phyloP scores from a whole-genome alignment of 2,888 invertebrate genomes.

The Allophyes oxyacanthae region DNA sequence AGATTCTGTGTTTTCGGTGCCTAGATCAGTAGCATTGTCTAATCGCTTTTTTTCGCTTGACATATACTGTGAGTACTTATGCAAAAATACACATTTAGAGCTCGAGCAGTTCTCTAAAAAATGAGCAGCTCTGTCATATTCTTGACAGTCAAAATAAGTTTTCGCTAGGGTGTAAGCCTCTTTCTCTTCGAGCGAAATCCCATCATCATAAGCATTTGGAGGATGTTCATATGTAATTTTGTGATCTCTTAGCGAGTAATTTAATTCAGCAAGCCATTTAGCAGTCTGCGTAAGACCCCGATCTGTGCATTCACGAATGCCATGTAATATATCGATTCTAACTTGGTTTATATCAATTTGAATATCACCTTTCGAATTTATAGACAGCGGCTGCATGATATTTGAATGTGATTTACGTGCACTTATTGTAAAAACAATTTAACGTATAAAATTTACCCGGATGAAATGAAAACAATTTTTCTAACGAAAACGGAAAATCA shows the following conservation, averaged over 20 bases:
- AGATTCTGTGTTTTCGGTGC: constrained; percentile 79
- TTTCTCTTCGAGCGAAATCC: constrained; percentile 90
- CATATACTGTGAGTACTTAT: constrained; percentile 95
- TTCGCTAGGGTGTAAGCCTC: constrained; percentile 94
- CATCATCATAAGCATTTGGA: constrained; percentile 73
- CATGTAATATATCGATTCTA: constrained; percentile 79
- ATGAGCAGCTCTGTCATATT: constrained; percentile 96
- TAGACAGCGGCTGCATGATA: constrained; percentile 73
- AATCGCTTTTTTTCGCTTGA: constrained; percentile 97
- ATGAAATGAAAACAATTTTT: constrained; percentile 1
- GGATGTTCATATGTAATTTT: constrained; percentile 88
- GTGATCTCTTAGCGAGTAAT: constrained; percentile 92
- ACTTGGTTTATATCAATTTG: constrained; percentile 83
- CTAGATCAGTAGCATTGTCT: constrained; percentile 90
- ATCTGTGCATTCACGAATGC: constrained; percentile 92
- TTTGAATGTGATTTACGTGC: constrained; percentile 3
- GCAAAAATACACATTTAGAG: constrained; percentile 94
- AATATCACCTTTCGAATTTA: constrained; percentile 78
- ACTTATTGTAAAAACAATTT: constrained; percentile 9
- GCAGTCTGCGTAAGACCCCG: constrained; percentile 94
- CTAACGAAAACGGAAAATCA: constrained; percentile 8
- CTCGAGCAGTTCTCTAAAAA: constrained; percentile 93
- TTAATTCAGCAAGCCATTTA: constrained; percentile 97
- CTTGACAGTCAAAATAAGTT: constrained; percentile 96
- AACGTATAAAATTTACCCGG: constrained; percentile 14